Evolutionary conservation across 1,140 invertebrate species (phyloP), one percentile per base, ranked within the genome.

Genomic region (Danaus melanippus): DNA sequence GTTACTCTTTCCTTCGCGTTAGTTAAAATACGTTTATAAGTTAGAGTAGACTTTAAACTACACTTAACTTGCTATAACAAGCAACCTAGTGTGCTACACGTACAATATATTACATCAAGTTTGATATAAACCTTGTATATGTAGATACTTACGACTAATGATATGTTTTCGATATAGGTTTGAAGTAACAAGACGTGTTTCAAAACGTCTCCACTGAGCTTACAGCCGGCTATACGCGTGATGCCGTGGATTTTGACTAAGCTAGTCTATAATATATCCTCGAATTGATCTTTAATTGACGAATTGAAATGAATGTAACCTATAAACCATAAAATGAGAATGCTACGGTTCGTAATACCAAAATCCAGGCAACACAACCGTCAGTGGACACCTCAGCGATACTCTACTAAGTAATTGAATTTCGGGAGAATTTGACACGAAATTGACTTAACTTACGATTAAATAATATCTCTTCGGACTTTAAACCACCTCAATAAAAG

Each of bases 381-480:
- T 71, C 59, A 64, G 69, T 66, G 71, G 75, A 69, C 69, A 67
- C 21, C 56, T 69, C 70, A 72, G 75, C 70, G 66, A 73, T 66
- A 74, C 56, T 65, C 79, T 84, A 84, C 83, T 80, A 81, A 86
- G 77, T 86, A 86, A 84, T 86, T 86, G 83, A 86, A 83, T 86
- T 84, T 86, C 80, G 83, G 83, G 83, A 86, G 80, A 86, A 84
- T 86, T 84, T 84, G 76, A 84, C 83, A 82, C 78, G 72, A 81
- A 86, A 85, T 86, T 86, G 80, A 86, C 82, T 83, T 81, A 80
- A 77, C 71, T 85, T 85, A 85, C 78, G 71, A 71, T 73, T 65
- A 58, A 57, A 54, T 51, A 47, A 57, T 49, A 59, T 54, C 48
- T 43, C 44, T 56, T 56, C 50, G 43, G 53, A 51, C 39, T 50